These are phyloP conservation scores for Rhombomys opimus DNA, from an alignment of 2,113 vertebrate species.

Conservation along the genomic window DNA sequence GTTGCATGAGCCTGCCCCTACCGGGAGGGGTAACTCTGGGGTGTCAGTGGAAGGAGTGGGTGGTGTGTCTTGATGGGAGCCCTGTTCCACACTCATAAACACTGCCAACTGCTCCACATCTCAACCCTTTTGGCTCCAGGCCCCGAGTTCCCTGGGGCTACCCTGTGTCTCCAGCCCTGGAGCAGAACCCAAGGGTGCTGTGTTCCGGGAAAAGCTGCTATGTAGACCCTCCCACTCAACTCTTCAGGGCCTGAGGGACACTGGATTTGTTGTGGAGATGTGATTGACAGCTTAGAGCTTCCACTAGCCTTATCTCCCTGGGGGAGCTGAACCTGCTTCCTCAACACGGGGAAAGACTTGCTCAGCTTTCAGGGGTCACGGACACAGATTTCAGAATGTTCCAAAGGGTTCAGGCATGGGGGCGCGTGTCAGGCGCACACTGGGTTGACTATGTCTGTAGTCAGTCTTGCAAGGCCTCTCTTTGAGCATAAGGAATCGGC, in stretches of 20 bases:
- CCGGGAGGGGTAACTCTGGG: not conserved
- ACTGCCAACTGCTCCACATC: not conserved
- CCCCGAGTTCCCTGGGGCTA: not conserved
- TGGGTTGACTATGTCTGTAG: not conserved
- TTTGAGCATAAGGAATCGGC: fast-evolving
- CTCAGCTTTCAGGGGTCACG: not conserved
- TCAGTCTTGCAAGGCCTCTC: not conserved
- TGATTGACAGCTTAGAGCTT: not conserved
- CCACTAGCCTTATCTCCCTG: fast-evolving
- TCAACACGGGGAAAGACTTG: fast-evolving
- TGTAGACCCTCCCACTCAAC: not conserved
- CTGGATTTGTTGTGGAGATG: not conserved
- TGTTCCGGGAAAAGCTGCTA: not conserved
- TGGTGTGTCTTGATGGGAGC: not conserved
- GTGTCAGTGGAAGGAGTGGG: not conserved
- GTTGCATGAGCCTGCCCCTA: fast-evolving
- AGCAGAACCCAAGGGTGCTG: not conserved
- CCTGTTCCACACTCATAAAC: not conserved
- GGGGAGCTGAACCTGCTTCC: fast-evolving
- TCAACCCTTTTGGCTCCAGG: not conserved
- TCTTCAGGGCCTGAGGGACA: not conserved
- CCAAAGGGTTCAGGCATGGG: not conserved
- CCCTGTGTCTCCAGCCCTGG: not conserved
- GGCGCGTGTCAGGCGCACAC: fast-evolving
- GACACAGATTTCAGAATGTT: not conserved